Percentiles rank a stretch among this genome's conserved stretches.
Evolutionary conservation across 2,888 invertebrate genomes (phyloP).

Genomic region (Hetaerina titia): DNA sequence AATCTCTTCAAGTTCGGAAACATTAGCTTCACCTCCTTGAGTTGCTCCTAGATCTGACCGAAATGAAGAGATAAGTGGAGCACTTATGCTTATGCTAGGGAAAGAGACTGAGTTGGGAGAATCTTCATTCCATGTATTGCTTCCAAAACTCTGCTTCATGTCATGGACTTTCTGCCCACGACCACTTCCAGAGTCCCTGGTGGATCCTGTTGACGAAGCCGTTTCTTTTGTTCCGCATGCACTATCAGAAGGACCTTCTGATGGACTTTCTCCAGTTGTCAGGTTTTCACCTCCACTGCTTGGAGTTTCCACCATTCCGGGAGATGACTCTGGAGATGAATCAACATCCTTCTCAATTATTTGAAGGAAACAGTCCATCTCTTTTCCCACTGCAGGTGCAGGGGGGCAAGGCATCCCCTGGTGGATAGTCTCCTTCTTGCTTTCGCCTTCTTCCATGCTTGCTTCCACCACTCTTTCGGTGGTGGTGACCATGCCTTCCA

Average conservation of each 20-base stretch:
- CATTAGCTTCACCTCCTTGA: constrained; percentile 56
- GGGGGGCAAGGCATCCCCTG: constrained; percentile 58
- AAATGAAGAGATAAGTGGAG: constrained; percentile 80
- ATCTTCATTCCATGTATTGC: constrained; percentile 90
- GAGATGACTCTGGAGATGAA: constrained; percentile 58
- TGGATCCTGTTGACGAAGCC: constrained; percentile 62
- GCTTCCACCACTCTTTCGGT: background rate
- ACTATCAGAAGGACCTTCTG: constrained; percentile 58
- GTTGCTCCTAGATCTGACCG: constrained; percentile 51
- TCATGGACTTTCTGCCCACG: constrained; percentile 55
- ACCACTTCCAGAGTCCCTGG: constrained; percentile 49
- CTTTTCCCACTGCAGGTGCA: constrained; percentile 65
- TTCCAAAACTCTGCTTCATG: constrained; percentile 77
- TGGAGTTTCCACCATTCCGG: constrained; percentile 55
- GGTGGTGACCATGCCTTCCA: constrained; percentile 35
- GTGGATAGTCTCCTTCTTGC: constrained; percentile 46
- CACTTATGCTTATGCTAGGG: constrained; percentile 88
- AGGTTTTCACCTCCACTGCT: constrained; percentile 48
- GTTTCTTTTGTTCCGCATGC: constrained; percentile 61
- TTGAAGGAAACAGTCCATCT: constrained; percentile 54
- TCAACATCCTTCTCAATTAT: constrained; percentile 55
- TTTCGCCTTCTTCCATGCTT: constrained; percentile 43
- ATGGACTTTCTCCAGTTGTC: constrained; percentile 65
- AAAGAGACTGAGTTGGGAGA: constrained; percentile 89
- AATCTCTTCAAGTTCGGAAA: constrained; percentile 57